Evolutionary conservation across 2,113 vertebrate genomes (phyloP), one percentile per base, ranked within the genome.

Genomic region (Cochlearius cochlearius): DNA sequence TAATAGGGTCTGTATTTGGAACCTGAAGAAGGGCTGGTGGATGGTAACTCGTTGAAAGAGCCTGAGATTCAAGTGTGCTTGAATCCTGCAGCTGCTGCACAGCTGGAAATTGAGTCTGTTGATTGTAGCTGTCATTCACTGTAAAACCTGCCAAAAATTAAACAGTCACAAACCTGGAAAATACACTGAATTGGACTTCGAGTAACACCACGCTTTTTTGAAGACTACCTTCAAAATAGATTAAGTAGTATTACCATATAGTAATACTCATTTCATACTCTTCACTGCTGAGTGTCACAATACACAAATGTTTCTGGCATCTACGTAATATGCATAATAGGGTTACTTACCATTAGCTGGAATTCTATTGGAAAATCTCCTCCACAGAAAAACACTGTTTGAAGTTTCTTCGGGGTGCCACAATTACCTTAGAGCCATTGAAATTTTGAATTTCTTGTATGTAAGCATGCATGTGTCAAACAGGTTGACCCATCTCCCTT

Each of bases 71-170:
- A 79, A 99, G 98, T 1, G 99, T 99, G 97, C 99, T 99, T 27
- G 99, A 99, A 89, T 99, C 99, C 93, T 99, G 99, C 30, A 99
- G 98, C 96, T 99, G 99, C 79, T 99, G 99, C 55, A 99, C 99
- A 5, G 99, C 97, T 63, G 99, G 98, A 96, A 99, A 99, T 62
- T 98, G 98, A 63, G 98, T 43, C 96, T 99, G 99, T 84, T 98
- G 98, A 94, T 78, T 98, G 96, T 99, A 99, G 43, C 98, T 98
- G 25, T 99, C 99, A n/a, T 98, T 94, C 94, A 99, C 99, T 50
- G 98, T 94, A 96, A 99, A 99, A 88, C 99, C 99, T 99, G 93
- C 32, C 91, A 97, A 26, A 94, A 94, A 95, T 85, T 39, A 88
- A 90, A 80, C 18, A 90, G 77, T 96, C 91, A 96, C 29, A 83